These are phyloP conservation scores for Sphaerophoria taeniata DNA, from an alignment of 2,888 invertebrate species.

Conservation along the genomic window DNA sequence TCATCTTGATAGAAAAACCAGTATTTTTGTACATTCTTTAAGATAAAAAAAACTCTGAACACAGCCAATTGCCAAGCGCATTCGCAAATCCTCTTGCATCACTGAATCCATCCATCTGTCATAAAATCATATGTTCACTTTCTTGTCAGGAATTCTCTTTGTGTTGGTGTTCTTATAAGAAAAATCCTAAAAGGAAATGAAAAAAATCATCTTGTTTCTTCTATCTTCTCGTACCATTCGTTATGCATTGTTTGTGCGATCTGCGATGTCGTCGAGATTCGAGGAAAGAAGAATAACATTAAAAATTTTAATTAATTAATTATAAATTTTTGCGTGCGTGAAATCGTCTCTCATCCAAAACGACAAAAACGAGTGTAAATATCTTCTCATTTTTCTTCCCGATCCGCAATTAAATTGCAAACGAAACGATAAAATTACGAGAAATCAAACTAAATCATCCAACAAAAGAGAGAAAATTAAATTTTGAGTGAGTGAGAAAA, in stretches of 20 bases:
- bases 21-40: background rate
- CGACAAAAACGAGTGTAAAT: constrained; percentile 29
- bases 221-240: constrained; percentile 57
- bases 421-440: constrained; percentile 15
- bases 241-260: constrained; percentile 70
- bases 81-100: background rate
- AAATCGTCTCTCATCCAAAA: constrained; percentile 59
- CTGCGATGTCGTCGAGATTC: constrained; percentile 53
- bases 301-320: constrained; percentile 62
- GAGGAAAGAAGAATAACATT: constrained; percentile 52
- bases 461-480: constrained; percentile 7
- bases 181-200: constrained; percentile 19
- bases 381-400: constrained; percentile 34
- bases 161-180: constrained; percentile 57
- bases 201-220: constrained; percentile 35
- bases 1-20: too few relatives aligned
- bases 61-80: background rate
- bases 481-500: constrained; percentile 35
- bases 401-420: constrained; percentile 25
- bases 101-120: constrained; percentile 42
- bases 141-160: constrained; percentile 45
- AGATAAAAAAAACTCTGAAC: background rate
- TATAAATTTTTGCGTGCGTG: constrained; percentile 59
- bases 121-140: constrained; percentile 60
- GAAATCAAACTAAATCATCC: constrained; percentile 9